Evolutionary conservation across 2,888 invertebrate genomes (phyloP).

Genomic region (Dyspetes luteomarginatus): DNA sequence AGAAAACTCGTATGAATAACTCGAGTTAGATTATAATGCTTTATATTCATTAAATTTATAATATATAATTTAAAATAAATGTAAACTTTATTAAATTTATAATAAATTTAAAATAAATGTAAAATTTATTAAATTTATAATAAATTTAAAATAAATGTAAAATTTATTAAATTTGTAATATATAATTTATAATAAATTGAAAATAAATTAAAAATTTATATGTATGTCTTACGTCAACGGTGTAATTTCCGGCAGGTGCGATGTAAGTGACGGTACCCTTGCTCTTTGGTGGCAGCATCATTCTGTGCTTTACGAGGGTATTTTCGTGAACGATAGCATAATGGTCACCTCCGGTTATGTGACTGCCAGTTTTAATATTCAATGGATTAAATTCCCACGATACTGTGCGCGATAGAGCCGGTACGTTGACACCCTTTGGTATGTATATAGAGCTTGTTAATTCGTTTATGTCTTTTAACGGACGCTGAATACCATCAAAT

Average conservation of each 20-base stretch:
- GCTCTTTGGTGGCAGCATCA: constrained; percentile 96
- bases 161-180: no score
- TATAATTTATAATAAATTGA: no score
- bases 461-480: constrained; percentile 97
- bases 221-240: constrained; percentile 90
- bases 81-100: no score
- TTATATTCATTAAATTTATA: no score
- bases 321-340: constrained; percentile 99
- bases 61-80: no score
- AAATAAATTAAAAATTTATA: not conserved
- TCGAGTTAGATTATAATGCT: no score
- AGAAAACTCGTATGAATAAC: no score
- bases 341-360: constrained; percentile 99
- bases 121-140: no score
- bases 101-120: no score
- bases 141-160: no score
- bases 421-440: constrained; percentile 98
- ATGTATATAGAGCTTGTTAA: constrained; percentile 99
- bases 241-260: constrained; percentile 97
- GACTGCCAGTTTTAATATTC: constrained; percentile 95
- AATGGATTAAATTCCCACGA: constrained; percentile 97
- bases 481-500: constrained; percentile 99
- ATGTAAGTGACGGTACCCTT: constrained; percentile 98
- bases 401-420: constrained; percentile 91
- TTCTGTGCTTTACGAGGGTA: constrained; percentile 97